Conservation (phyloP, 2,888 invertebrate genomes). For the Euspilapteryx auroguttella region DNA sequence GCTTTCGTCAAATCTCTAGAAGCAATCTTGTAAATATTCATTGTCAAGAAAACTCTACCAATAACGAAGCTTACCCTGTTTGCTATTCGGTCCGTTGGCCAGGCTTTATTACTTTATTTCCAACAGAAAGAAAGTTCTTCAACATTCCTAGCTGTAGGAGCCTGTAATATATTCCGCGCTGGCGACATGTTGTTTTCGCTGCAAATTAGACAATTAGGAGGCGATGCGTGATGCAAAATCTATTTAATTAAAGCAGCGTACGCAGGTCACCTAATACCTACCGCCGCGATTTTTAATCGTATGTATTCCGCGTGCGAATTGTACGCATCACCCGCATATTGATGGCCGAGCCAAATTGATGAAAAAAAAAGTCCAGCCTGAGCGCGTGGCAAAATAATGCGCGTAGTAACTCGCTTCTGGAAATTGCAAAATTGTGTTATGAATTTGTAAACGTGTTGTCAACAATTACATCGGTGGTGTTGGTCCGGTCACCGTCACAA, state of each 20-base stretch:
- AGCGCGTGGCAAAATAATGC: constrained; percentile 23
- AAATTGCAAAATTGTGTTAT: too few species aligned
- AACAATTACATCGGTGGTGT: too few species aligned
- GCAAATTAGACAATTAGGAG: constrained; percentile 59
- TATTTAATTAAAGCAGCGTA: constrained; percentile 55
- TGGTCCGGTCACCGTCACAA: too few species aligned
- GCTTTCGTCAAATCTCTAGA: too few species aligned
- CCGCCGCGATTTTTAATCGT: constrained; percentile 56
- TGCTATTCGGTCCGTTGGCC: constrained; percentile 32
- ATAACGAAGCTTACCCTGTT: too few species aligned
- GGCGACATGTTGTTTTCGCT: constrained; percentile 49
- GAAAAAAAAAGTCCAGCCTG: too few species aligned
- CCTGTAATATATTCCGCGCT: constrained; percentile 38
- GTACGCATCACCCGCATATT: constrained; percentile 48
- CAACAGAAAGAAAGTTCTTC: constrained; percentile 54
- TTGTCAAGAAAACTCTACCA: too few species aligned
- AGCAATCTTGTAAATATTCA: constrained; percentile 2
- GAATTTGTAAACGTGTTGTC: too few species aligned
- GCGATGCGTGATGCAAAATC: constrained; percentile 40
- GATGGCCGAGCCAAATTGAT: constrained; percentile 47
- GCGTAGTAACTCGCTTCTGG: constrained; percentile 18
- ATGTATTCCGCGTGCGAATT: constrained; percentile 54
- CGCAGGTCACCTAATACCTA: constrained; percentile 56
- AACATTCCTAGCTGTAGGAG: constrained; percentile 45
- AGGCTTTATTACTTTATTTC: constrained; percentile 33